A percentile compares a stretch with the other conserved stretches of the same genome.
Conservation (phyloP, 30 jellyfish, hydroid and myxozoan genomes). For the Chrysaora quinquecirrha region DNA sequence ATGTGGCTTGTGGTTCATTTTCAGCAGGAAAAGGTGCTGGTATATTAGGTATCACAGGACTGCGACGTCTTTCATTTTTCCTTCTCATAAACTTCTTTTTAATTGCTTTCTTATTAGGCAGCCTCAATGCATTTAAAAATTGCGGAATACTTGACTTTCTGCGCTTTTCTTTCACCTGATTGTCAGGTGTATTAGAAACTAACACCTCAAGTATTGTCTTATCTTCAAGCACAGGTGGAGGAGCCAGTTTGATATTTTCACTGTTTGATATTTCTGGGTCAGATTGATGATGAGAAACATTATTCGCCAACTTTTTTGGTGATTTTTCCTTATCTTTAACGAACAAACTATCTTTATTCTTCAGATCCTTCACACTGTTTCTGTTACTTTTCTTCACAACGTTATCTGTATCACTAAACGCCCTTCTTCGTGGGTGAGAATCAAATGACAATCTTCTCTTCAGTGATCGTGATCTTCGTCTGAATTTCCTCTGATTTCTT, state of each 20-base stretch:
- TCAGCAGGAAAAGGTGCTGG: slow-evolving; percentile 42
- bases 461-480: slow-evolving; percentile 11
- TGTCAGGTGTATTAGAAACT: slow-evolving; percentile 55
- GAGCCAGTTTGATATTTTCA: slow-evolving; percentile 33
- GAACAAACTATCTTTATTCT: not conserved
- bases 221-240: slow-evolving; percentile 62
- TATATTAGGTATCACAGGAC: slow-evolving; percentile 18
- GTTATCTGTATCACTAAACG: slow-evolving; percentile 56
- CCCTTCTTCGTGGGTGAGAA: slow-evolving; percentile 81
- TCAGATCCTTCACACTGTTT: not conserved
- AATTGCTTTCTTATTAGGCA: slow-evolving; percentile 80
- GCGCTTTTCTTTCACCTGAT: slow-evolving; percentile 41
- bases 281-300: slow-evolving; percentile 24
- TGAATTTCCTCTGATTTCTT: slow-evolving; percentile 7
- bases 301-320: not conserved
- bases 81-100: slow-evolving; percentile 55
- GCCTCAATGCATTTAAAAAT: slow-evolving; percentile 70
- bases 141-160: slow-evolving; percentile 71
- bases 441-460: slow-evolving; percentile 89
- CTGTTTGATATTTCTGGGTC: slow-evolving; percentile 4
- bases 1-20: not conserved
- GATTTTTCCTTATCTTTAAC: not conserved
- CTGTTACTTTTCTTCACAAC: not conserved
- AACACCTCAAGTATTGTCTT: slow-evolving; percentile 41
- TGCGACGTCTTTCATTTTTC: slow-evolving; percentile 53